phyloP scores from a whole-genome alignment of 2,113 vertebrate genomes.

The Diadophis punctatus region DNA sequence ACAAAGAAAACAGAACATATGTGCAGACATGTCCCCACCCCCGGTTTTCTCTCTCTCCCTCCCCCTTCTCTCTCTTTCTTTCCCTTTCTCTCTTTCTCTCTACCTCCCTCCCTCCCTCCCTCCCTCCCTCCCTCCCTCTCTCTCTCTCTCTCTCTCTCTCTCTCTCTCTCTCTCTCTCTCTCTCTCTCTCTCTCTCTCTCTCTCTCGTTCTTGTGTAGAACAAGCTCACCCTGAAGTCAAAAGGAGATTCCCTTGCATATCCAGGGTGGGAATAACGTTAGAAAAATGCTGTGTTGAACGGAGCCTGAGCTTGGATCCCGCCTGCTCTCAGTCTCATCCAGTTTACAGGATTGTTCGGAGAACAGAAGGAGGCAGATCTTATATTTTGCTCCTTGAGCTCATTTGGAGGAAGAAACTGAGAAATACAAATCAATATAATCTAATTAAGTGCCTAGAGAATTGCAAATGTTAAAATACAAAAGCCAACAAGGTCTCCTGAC shows the following conservation, averaged over 20 bases:
- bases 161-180: no score
- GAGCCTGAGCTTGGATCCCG: no score
- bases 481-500: conserved; percentile 46
- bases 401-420: background rate
- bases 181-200: background rate
- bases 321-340: background rate
- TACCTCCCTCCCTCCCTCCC: background rate
- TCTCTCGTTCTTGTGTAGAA: background rate
- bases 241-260: background rate
- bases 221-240: background rate
- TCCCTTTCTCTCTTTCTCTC: background rate
- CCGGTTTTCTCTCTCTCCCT: no score
- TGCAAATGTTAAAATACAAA: conserved; percentile 30
- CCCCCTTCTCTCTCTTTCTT: no score
- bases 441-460: conserved; percentile 33
- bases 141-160: no score
- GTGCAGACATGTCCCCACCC: background rate
- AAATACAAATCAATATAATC: background rate
- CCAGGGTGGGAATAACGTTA: background rate
- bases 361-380: background rate
- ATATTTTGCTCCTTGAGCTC: background rate
- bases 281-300: background rate
- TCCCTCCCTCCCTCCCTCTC: background rate
- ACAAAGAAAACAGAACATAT: background rate
- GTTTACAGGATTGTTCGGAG: background rate